Evolutionary conservation across 2,888 invertebrate species (phyloP).

Genomic region (Epistrophe grossulariae): DNA sequence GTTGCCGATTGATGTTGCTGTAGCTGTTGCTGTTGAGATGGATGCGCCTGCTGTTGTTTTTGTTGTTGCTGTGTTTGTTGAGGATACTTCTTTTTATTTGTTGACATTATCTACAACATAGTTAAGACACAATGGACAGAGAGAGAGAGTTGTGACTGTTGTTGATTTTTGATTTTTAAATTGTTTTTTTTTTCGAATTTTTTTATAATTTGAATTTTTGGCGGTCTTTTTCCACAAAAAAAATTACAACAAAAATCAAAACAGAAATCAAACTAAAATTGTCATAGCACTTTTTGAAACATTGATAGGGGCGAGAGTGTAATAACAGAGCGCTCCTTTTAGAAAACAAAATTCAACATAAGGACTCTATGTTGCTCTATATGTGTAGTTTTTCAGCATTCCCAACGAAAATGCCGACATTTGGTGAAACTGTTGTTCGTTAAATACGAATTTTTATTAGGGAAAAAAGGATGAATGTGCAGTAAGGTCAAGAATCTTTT

Average conservation of each 20-base stretch:
- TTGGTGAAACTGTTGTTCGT: too few relatives aligned
- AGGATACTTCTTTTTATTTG: slow-evolving; percentile 80
- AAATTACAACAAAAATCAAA: slow-evolving; percentile 50
- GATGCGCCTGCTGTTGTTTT: slow-evolving; percentile 71
- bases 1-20: slow-evolving; percentile 51
- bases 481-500: too few relatives aligned
- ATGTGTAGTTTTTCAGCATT: background rate
- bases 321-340: too few relatives aligned
- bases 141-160: slow-evolving; percentile 31
- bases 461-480: too few relatives aligned
- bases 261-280: slow-evolving; percentile 42
- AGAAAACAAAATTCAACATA: background rate
- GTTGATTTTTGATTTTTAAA: slow-evolving; percentile 32
- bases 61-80: slow-evolving; percentile 73
- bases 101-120: slow-evolving; percentile 80
- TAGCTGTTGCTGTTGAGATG: slow-evolving; percentile 74
- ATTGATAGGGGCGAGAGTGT: background rate
- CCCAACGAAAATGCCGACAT: too few relatives aligned
- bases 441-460: too few relatives aligned
- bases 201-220: background rate
- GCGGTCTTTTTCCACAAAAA: slow-evolving; percentile 18
- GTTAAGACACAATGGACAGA: slow-evolving; percentile 61
- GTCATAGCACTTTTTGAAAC: background rate
- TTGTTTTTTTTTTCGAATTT: slow-evolving; percentile 30
- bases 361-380: background rate